Evolutionary conservation across 2,113 vertebrate genomes (phyloP), one percentile per base, ranked within the genome.

Genomic region (Gasterosteus nipponicus): DNA sequence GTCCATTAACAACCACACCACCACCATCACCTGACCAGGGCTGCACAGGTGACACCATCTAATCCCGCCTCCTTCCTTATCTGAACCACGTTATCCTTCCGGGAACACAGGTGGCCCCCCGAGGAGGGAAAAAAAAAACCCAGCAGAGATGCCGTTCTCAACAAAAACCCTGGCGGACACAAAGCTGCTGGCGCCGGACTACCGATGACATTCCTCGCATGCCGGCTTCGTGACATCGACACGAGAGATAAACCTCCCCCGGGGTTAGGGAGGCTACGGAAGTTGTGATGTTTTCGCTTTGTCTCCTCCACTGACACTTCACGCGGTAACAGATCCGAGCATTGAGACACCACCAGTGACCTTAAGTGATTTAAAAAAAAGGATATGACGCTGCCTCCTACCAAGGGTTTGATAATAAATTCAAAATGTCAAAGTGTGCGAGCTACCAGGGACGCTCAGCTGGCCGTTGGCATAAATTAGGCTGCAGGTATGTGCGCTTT

Each of bases 61-160:
- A 87, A 90, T 84, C 85, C 78, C 8, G 0, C 29, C 61, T 67
- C 56, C 69, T 79, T 86, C 56, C 51, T 42, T 51, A 56, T 67
- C 47, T 59, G 44, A 47, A 69, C 53, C 83, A 87, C 35, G 35
- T 7, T 38, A 38, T 91, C 85, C 89, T 86, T 86, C 75, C 85
- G 87, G 85, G 86, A 87, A 89, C 70, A 82, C 84, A 83, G 82
- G 88, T 86, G 87, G 67, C 73, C 83, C 64, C 22, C 81, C 54
- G 38, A 70, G 12, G 71, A 63, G 80, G 73, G 76, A 15, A 46
- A 46, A 53, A 22, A 59, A 85, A 84, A 82, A 80, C n/a, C 81
- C 88, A 33, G 74, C 66, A 72, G 33, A 76, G 81, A 84, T 63
- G 61, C 58, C 70, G 76, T 51, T 86, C 66, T 41, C 14, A 18